Conservation (phyloP, 2,888 invertebrate genomes). For the Pristionchus mayeri region DNA sequence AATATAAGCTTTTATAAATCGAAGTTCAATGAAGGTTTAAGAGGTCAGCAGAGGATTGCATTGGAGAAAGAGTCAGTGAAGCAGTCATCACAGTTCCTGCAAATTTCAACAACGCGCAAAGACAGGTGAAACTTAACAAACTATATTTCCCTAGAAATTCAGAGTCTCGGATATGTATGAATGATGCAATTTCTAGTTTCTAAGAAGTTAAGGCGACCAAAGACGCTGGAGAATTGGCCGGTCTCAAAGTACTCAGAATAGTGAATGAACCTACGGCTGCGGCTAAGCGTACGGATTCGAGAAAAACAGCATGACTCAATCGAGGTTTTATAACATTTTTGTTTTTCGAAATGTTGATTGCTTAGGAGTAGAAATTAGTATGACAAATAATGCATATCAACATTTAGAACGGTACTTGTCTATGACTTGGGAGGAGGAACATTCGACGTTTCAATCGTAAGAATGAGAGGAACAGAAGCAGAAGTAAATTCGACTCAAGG, state of each 20-base stretch:
- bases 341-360: no score
- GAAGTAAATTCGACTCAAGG: slow-evolving; percentile 38
- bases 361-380: neutral
- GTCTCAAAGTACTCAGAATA: slow-evolving; percentile 23
- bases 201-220: neutral
- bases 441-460: slow-evolving; percentile 42
- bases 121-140: slow-evolving; percentile 14
- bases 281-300: slow-evolving; percentile 5
- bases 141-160: neutral
- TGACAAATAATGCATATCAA: neutral
- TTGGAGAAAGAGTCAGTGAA: slow-evolving; percentile 1
- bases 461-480: slow-evolving; percentile 33
- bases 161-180: no score
- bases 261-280: slow-evolving; percentile 31
- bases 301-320: neutral
- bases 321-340: neutral
- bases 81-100: slow-evolving; percentile 50
- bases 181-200: no score
- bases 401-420: slow-evolving; percentile 6
- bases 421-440: slow-evolving; percentile 46
- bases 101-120: slow-evolving; percentile 39
- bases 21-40: neutral
- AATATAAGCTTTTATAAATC: neutral
- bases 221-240: slow-evolving; percentile 4
- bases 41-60: slow-evolving; percentile 22